These are phyloP conservation scores for Volucella bombylans DNA, from an alignment of 2,888 invertebrate genomes.

Conservation along the genomic window DNA sequence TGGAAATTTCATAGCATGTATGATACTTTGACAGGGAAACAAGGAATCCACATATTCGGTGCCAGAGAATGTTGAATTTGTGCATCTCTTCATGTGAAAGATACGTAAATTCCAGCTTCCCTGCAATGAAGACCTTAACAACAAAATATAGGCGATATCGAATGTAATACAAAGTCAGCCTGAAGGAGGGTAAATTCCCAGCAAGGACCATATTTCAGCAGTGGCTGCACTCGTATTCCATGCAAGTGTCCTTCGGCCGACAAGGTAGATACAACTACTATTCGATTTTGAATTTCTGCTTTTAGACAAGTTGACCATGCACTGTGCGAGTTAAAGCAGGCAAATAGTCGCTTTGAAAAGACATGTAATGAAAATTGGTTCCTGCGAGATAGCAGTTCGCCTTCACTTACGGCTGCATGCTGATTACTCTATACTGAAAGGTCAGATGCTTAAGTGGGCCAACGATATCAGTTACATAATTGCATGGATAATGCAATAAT, in stretches of 20 bases:
- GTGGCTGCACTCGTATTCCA: not conserved
- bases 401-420: not conserved
- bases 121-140: not conserved
- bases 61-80: not conserved
- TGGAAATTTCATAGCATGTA: slow-evolving; percentile 13
- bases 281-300: not conserved
- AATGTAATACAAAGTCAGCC: not conserved
- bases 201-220: not conserved
- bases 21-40: slow-evolving; percentile 4
- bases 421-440: not conserved
- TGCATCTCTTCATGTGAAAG: slow-evolving; percentile 7
- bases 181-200: too few species aligned
- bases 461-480: slow-evolving; percentile 6
- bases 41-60: slow-evolving; percentile 25
- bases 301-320: slow-evolving; percentile 7
- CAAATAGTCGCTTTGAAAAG: slow-evolving; percentile 1
- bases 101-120: slow-evolving; percentile 1
- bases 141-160: not conserved
- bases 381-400: too few species aligned
- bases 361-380: not conserved
- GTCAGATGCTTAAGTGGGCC: not conserved
- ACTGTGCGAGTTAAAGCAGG: not conserved
- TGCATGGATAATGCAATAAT: slow-evolving; percentile 1
- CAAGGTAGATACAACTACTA: not conserved
- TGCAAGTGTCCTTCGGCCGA: not conserved